phyloP scores from a whole-genome alignment of 2,113 vertebrate genomes.

The Gavialis gangeticus region DNA sequence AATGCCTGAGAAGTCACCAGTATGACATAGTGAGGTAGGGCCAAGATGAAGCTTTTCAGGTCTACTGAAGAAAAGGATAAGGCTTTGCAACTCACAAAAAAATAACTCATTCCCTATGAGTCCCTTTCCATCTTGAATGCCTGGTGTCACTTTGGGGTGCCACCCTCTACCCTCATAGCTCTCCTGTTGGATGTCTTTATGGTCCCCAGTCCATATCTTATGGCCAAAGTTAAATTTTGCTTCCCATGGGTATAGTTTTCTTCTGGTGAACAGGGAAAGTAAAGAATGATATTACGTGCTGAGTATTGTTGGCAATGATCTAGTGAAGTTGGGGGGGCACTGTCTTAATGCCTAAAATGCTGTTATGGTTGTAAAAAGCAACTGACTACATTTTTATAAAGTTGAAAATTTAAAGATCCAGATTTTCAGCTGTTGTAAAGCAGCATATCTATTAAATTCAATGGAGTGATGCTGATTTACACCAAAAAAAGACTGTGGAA shows the following conservation, averaged over 20 bases:
- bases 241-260: too few relatives aligned
- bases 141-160: background rate
- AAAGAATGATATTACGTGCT: too few relatives aligned
- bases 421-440: background rate
- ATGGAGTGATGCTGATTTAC: background rate
- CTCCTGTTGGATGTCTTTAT: too few relatives aligned
- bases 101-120: background rate
- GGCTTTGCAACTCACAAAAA: background rate
- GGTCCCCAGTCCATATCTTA: too few relatives aligned
- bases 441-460: background rate
- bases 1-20: background rate
- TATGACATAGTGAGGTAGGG: background rate
- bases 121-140: background rate
- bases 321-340: too few relatives aligned
- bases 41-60: background rate
- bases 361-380: background rate
- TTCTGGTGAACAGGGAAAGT: too few relatives aligned
- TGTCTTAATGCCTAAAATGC: too few relatives aligned
- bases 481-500: background rate
- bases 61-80: background rate
- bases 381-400: background rate
- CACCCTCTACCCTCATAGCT: background rate
- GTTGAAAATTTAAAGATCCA: background rate
- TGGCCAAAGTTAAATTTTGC: too few relatives aligned
- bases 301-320: too few relatives aligned